Conservation (phyloP, 2,113 vertebrate genomes). For the Passerina amoena region DNA sequence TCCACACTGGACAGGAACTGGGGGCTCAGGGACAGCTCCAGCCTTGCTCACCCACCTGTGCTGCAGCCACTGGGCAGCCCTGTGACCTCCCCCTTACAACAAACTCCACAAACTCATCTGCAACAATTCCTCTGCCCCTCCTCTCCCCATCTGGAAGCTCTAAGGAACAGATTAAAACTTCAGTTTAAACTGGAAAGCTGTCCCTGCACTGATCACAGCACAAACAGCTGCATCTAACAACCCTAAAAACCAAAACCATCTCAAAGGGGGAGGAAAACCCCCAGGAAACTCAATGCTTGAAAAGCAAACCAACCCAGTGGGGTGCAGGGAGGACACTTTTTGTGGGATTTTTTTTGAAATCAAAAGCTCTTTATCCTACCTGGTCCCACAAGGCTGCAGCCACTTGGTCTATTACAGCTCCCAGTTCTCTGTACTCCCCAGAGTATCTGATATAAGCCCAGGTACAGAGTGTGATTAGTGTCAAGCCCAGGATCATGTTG, state of each 20-base stretch:
- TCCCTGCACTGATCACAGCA: not conserved
- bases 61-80: not conserved
- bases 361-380: conserved; percentile 76
- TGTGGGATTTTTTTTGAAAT: fast-evolving
- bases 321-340: fast-evolving
- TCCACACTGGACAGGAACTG: not conserved
- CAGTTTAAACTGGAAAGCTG: fast-evolving
- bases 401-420: conserved; percentile 98
- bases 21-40: not conserved
- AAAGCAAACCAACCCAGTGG: fast-evolving
- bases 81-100: not conserved
- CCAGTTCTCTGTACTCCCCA: conserved; percentile 96
- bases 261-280: not conserved
- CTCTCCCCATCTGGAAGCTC: not conserved
- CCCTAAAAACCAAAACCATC: not conserved
- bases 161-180: not conserved
- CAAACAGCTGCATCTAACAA: not conserved
- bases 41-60: not conserved
- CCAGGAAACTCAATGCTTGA: not conserved
- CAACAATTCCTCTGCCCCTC: not conserved
- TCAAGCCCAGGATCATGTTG: conserved; percentile 98
- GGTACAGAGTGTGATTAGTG: conserved; percentile 96
- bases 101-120: not conserved
- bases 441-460: conserved; percentile 99
- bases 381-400: conserved; percentile 98